These are phyloP conservation scores for Drosophila rellima DNA, from an alignment of 2,888 invertebrate species.

Conservation along the genomic window DNA sequence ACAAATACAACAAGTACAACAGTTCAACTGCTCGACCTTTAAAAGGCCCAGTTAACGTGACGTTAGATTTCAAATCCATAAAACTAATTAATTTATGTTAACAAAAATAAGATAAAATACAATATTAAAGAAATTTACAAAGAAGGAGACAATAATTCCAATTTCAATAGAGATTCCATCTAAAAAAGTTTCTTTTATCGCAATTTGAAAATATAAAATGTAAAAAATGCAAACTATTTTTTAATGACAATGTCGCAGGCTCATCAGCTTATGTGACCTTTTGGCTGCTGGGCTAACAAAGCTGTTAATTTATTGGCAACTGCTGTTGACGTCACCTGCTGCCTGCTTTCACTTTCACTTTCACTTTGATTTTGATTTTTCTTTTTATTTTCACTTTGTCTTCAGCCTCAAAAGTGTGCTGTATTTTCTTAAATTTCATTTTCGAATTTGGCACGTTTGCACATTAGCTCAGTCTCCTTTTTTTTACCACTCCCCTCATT, in stretches of 20 bases:
- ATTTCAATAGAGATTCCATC: too few relatives aligned
- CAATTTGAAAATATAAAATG: too few relatives aligned
- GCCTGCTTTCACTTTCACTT: neutral
- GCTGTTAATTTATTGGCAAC: conserved; percentile 52
- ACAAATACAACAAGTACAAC: conserved; percentile 36
- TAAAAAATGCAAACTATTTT: too few relatives aligned
- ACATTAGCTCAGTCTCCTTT: conserved; percentile 21
- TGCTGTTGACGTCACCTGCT: conserved; percentile 46
- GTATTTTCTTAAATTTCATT: conserved; percentile 71
- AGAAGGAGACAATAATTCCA: too few relatives aligned
- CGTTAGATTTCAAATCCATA: too few relatives aligned
- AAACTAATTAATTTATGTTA: too few relatives aligned
- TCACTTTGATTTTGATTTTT: too few relatives aligned
- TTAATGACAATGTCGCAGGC: too few relatives aligned
- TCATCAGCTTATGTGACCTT: neutral
- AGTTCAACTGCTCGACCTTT: neutral
- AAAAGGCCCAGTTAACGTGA: neutral
- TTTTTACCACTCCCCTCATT: neutral
- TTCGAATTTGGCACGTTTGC: conserved; percentile 71
- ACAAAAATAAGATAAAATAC: too few relatives aligned
- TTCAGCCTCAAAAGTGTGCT: conserved; percentile 23
- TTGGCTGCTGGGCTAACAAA: conserved; percentile 3
- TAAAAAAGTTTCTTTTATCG: too few relatives aligned
- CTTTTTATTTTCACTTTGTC: conserved; percentile 19
- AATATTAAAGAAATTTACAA: too few relatives aligned